A percentile compares a stretch with the other conserved stretches of the same genome.
phyloP scores from a whole-genome alignment of 2,888 invertebrate genomes.

The Nomada ruficornis region DNA sequence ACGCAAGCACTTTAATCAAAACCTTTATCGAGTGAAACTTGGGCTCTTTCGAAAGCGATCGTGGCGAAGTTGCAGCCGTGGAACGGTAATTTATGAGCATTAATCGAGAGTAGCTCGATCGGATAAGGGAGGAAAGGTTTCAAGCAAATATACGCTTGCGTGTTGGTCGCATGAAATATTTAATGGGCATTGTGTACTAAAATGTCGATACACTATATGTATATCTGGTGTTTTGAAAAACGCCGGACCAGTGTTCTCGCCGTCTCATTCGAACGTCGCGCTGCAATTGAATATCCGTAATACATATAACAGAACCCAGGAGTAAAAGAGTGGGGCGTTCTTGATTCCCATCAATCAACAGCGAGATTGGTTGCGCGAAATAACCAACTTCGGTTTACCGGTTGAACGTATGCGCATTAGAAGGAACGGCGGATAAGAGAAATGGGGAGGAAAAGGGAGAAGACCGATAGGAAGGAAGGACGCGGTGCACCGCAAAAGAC shows the following conservation, averaged over 20 bases:
- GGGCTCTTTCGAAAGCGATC: conserved; percentile 60
- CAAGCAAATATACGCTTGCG: conserved; percentile 10
- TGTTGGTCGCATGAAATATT: conserved; percentile 4
- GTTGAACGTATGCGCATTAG: not conserved
- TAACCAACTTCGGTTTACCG: conserved; percentile 7
- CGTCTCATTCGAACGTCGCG: not conserved
- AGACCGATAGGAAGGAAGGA: not conserved
- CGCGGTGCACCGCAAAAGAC: conserved; percentile 34
- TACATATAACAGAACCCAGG: no score
- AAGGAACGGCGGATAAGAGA: not conserved
- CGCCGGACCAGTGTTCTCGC: not conserved
- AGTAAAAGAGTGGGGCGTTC: not conserved
- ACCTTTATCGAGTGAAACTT: conserved; percentile 70
- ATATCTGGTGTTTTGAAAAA: not conserved
- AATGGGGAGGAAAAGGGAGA: not conserved
- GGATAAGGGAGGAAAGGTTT: conserved; percentile 7
- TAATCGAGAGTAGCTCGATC: conserved; percentile 44
- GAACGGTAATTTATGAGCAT: conserved; percentile 54
- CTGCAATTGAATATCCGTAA: not conserved
- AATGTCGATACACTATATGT: not conserved
- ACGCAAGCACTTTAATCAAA: conserved; percentile 72
- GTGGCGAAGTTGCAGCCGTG: conserved; percentile 45
- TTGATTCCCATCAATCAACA: not conserved
- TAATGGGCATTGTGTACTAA: not conserved
- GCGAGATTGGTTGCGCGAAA: not conserved